Conservation (phyloP, 2,113 vertebrate genomes). For the Poecilia latipinna region DNA sequence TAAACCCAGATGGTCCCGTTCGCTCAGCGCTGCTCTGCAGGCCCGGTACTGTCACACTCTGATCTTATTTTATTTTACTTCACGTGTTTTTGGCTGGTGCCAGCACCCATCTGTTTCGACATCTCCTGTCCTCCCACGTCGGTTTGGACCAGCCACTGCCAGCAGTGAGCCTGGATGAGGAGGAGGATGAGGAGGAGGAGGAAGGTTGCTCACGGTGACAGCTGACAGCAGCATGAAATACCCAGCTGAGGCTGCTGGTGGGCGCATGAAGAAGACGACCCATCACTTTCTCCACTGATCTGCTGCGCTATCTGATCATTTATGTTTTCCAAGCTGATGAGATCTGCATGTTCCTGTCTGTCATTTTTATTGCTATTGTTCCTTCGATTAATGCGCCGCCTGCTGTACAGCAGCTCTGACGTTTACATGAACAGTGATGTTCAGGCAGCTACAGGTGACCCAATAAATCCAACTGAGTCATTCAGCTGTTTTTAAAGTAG, state of each 20-base stretch:
- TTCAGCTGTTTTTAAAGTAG: not conserved
- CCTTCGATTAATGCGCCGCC: not conserved
- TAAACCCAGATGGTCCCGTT: conserved; percentile 48
- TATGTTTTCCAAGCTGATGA: conserved; percentile 17
- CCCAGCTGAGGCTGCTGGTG: conserved; percentile 24
- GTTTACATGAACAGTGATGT: not conserved
- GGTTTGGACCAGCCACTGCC: conserved; percentile 44
- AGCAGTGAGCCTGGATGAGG: conserved; percentile 17
- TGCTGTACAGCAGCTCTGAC: conserved; percentile 8
- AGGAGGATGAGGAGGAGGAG: conserved; percentile 35
- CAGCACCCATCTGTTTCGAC: conserved; percentile 60
- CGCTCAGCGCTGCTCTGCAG: conserved; percentile 30
- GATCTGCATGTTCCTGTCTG: not conserved
- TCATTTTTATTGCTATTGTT: conserved; percentile 11
- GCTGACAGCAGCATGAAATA: conserved; percentile 45
- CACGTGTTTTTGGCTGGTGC: conserved; percentile 48
- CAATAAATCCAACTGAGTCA: not conserved
- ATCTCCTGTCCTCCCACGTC: conserved; percentile 59
- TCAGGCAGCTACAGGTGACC: not conserved
- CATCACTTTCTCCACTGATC: conserved; percentile 5
- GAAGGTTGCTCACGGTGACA: conserved; percentile 34
- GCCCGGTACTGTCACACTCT: conserved; percentile 60
- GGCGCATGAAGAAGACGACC: not conserved
- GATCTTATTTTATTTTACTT: conserved; percentile 1
- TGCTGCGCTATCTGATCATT: not conserved